These are phyloP conservation scores for Percopsis transmontana DNA, from an alignment of 2,113 vertebrate genomes.

Conservation along the genomic window DNA sequence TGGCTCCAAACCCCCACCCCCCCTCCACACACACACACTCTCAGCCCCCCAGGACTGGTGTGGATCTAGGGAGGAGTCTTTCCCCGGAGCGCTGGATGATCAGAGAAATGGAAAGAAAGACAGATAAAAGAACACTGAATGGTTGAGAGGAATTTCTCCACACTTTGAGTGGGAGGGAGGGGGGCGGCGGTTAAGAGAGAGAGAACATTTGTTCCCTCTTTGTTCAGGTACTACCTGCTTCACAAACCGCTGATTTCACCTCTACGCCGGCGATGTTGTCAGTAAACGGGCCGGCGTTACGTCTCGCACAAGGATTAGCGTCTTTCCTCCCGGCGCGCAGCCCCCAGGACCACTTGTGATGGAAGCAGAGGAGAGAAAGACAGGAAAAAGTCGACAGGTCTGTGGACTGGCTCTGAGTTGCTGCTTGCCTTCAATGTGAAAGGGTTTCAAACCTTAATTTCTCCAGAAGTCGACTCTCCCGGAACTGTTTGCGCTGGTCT, in stretches of 20 bases:
- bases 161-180: not conserved
- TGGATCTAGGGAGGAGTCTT: too few species aligned
- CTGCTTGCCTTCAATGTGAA: conserved; percentile 16
- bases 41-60: too few species aligned
- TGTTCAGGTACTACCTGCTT: conserved; percentile 43
- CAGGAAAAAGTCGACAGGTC: conserved; percentile 28
- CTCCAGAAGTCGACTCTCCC: conserved; percentile 4
- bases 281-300: conserved; percentile 23
- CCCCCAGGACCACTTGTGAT: conserved; percentile 48
- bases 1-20: conserved; percentile 37
- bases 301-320: conserved; percentile 36
- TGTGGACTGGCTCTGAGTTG: conserved; percentile 45
- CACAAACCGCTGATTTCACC: conserved; percentile 10
- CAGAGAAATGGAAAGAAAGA: conserved; percentile 41
- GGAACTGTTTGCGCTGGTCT: not conserved
- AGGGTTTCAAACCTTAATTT: conserved; percentile 45
- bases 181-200: not conserved
- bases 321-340: conserved; percentile 37
- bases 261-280: conserved; percentile 28
- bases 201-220: conserved; percentile 43
- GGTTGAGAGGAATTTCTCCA: conserved; percentile 41
- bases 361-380: conserved; percentile 53
- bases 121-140: conserved; percentile 50
- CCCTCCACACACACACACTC: too few species aligned
- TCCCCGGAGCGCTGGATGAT: conserved; percentile 20